phyloP scores from a whole-genome alignment of 2,113 vertebrate genomes.

The Brachyhypopomus occidentalis region DNA sequence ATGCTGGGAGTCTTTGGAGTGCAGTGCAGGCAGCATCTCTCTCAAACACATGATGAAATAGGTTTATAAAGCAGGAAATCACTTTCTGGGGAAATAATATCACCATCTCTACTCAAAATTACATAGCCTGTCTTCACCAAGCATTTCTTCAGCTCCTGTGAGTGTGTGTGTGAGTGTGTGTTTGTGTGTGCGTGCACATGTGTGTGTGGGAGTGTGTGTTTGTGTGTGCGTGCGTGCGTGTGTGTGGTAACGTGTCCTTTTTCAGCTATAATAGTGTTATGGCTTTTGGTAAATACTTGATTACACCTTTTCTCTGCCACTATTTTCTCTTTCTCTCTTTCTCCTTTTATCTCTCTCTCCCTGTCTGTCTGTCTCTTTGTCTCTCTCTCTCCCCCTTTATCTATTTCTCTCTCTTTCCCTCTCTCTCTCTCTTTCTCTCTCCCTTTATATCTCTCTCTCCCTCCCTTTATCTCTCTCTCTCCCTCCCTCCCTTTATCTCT shows the following conservation, averaged over 20 bases:
- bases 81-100: constrained; percentile 69
- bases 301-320: constrained; percentile 11
- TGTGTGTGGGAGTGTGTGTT: constrained; percentile 22
- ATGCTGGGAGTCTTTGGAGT: constrained; percentile 44
- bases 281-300: constrained; percentile 21
- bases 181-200: too few relatives aligned
- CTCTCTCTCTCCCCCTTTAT: not conserved
- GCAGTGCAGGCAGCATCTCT: constrained; percentile 37
- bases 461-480: not conserved
- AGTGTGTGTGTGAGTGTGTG: constrained; percentile 52
- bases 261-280: constrained; percentile 16
- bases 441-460: not conserved
- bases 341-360: not conserved
- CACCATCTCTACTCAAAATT: constrained; percentile 65
- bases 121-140: constrained; percentile 40
- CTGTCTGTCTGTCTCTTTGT: too few relatives aligned
- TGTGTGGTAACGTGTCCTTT: constrained; percentile 9
- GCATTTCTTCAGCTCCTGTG: constrained; percentile 38
- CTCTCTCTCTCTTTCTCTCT: not conserved
- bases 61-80: constrained; percentile 78
- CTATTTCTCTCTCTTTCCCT: not conserved
- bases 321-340: not conserved
- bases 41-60: constrained; percentile 76
- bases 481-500: not conserved
- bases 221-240: constrained; percentile 44